These are phyloP conservation scores for Rhodeus uyekii DNA, from an alignment of 2,797 vertebrate genomes.

Conservation along the genomic window DNA sequence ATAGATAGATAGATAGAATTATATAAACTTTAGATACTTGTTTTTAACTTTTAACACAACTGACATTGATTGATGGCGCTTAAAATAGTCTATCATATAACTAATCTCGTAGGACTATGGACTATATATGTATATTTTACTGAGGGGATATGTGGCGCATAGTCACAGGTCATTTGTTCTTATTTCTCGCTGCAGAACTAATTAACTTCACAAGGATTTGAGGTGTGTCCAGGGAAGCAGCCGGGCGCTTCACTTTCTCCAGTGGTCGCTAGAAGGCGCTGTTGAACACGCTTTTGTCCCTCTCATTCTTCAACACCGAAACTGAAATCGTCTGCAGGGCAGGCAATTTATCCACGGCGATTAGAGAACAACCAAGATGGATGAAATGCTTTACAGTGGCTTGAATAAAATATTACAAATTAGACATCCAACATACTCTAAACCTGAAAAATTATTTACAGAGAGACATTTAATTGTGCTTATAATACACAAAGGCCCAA, in stretches of 20 bases:
- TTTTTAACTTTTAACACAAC: not conserved
- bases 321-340: not conserved
- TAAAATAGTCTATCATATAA: not conserved
- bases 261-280: slow-evolving; percentile 71
- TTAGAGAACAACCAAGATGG: slow-evolving; percentile 23
- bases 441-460: slow-evolving; percentile 1
- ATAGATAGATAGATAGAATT: too few relatives aligned
- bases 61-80: not conserved
- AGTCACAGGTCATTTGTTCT: not conserved
- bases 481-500: not conserved
- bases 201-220: not conserved
- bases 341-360: slow-evolving; percentile 6
- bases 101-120: too few relatives aligned
- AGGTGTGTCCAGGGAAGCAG: not conserved
- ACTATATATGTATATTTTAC: not conserved
- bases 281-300: slow-evolving; percentile 53
- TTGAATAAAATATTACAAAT: slow-evolving; percentile 7
- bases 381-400: slow-evolving; percentile 15
- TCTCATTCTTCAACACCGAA: slow-evolving; percentile 15
- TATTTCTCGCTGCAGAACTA: not conserved
- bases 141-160: not conserved
- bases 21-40: too few relatives aligned
- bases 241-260: not conserved
- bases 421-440: slow-evolving; percentile 15
- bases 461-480: slow-evolving; percentile 1